A percentile compares a stretch with the other conserved stretches of the same genome.
Evolutionary conservation across 2,113 vertebrate species (phyloP).

Genomic region (Chaetorhynchus papuensis): DNA sequence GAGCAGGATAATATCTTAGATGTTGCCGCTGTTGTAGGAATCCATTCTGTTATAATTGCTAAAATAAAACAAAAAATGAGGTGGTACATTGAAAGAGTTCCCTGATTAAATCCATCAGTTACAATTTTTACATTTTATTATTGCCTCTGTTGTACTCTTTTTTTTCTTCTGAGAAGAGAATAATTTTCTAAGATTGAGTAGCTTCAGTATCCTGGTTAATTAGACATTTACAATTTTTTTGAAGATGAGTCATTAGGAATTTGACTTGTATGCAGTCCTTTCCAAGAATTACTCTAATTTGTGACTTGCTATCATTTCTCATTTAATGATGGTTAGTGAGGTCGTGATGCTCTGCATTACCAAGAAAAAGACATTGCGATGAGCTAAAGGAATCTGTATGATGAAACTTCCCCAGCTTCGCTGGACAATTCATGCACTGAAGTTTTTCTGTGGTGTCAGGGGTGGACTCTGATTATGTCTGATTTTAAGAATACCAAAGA

Average conservation of each 20-base stretch:
- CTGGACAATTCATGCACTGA: not conserved
- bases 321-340: not conserved
- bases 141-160: not conserved
- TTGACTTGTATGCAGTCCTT: not conserved
- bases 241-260: conserved; percentile 12
- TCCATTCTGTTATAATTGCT: not conserved
- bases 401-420: not conserved
- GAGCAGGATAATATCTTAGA: not conserved
- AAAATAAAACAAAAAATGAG: not conserved
- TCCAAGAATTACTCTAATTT: not conserved
- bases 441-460: not conserved
- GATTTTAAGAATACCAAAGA: not conserved
- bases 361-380: not conserved
- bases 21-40: not conserved
- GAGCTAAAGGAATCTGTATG: not conserved
- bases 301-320: not conserved
- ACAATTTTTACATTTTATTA: not conserved
- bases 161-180: not conserved
- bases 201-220: not conserved
- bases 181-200: not conserved
- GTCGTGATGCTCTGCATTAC: not conserved
- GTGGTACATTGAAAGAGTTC: not conserved
- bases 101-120: not conserved
- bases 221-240: not conserved
- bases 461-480: not conserved